Base-by-base conservation (phyloP, 1,140 invertebrate genomes). In the Argopecten irradians region DNA sequence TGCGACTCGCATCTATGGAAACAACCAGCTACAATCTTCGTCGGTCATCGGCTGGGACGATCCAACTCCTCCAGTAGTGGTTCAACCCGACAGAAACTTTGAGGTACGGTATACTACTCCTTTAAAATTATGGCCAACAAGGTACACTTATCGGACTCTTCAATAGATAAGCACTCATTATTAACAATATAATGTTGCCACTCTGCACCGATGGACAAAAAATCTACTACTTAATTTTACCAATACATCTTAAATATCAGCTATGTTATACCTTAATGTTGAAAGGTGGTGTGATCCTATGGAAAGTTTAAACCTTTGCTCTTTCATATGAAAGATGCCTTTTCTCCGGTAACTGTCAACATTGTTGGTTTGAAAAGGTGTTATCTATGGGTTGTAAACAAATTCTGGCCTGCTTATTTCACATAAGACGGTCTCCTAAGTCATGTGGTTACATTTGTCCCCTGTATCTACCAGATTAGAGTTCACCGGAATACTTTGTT, bases 401-500 rank as follows among this genome's bases (percentile, higher is more conserved):
- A 32, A n/a, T 14, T 87, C 22, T 83, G 46, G 46, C 28, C 34
- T 22, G 22, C 35, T 3, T 0, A 8, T 0, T n/a, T n/a, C n/a
- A n/a, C 71, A 82, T 0, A 28, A 87, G 8, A 33, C 82, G 16
- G 13, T n/a, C 34, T 89, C 22, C 13, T 39, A 13, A 82, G 1
- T n/a, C n/a, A n/a, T 33, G 86, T 85, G 9, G 84, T 86, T 1
- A 82, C 32, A 83, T 71, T 83, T 5, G 88, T 32, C 13, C n/a
- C 84, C 88, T 16, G 88, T 89, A 82, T 86, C 84, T 32, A 89
- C n/a, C n/a, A n/a, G 46, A n/a, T n/a, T n/a, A n/a, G n/a, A n/a
- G n/a, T n/a, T n/a, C n/a, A n/a, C n/a, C n/a, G 86, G 46, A 39
- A 86, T 86, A 82, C 28, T 39, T 14, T 83, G 35, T 83, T 83